A percentile compares a stretch with the other conserved stretches of the same genome.
These are phyloP conservation scores for Cheilosia grossa DNA, from an alignment of 2,888 invertebrate genomes.

Conservation along the genomic window DNA sequence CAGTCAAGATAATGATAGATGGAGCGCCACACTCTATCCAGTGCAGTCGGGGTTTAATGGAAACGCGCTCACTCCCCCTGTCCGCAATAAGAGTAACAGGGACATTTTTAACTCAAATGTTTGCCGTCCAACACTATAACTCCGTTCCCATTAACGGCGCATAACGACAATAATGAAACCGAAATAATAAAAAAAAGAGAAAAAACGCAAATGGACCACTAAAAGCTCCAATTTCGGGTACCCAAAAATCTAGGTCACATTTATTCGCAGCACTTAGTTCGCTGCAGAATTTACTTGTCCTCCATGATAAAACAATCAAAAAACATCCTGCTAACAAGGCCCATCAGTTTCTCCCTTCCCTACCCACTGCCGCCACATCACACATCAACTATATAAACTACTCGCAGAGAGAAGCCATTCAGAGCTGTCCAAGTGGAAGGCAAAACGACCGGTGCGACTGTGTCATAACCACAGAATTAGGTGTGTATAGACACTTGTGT, in stretches of 20 bases:
- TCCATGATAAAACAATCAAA: conserved; percentile 56
- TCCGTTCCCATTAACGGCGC: conserved; percentile 50
- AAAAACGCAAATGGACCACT: conserved; percentile 58
- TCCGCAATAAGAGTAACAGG: conserved; percentile 1
- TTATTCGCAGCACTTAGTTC: conserved; percentile 60
- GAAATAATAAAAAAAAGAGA: conserved; percentile 48
- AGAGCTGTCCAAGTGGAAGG: conserved; percentile 54
- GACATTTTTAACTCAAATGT: conserved; percentile 45
- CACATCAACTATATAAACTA: background rate
- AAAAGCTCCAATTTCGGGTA: conserved; percentile 60
- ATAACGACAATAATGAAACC: conserved; percentile 60
- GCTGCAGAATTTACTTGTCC: conserved; percentile 36
- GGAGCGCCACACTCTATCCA: conserved; percentile 31
- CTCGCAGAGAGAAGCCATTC: conserved; percentile 34
- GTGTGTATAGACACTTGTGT: conserved; percentile 60
- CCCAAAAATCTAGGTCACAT: conserved; percentile 62
- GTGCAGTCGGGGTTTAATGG: conserved; percentile 45
- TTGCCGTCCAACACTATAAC: conserved; percentile 19
- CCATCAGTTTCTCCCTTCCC: conserved; percentile 14
- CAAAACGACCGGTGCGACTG: conserved; percentile 48
- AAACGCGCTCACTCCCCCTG: background rate
- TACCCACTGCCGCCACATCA: background rate
- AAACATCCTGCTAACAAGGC: conserved; percentile 55
- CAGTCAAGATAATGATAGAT: conserved; percentile 64
- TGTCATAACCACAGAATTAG: conserved; percentile 64